A percentile compares a stretch with the other conserved stretches of the same genome.
Evolutionary conservation across 2,113 vertebrate genomes (phyloP).

Genomic region (Clarias magur): DNA sequence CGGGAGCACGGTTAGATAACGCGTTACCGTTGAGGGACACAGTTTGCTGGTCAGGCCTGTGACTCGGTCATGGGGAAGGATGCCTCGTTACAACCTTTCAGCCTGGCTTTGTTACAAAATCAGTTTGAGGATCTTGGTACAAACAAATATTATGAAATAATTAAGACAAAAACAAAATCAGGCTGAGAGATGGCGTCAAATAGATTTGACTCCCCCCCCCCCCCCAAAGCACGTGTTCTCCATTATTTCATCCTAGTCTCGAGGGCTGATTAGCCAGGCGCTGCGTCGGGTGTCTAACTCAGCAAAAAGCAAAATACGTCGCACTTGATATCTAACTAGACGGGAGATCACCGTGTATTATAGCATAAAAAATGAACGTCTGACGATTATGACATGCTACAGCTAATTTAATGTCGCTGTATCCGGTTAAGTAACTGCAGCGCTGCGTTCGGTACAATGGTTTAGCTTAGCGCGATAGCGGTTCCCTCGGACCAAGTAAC

Average conservation of each 20-base stretch:
- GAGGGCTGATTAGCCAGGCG: background rate
- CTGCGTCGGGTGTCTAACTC: background rate
- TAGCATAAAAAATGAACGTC: no score
- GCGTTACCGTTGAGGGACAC: background rate
- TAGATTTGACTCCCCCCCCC: background rate
- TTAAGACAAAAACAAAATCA: no score
- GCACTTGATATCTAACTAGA: background rate
- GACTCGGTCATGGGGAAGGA: background rate
- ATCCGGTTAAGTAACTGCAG: background rate
- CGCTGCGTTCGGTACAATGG: background rate
- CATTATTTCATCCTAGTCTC: conserved; percentile 4
- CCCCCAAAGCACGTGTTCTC: conserved; percentile 32
- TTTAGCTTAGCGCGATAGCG: background rate
- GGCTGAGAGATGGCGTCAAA: background rate
- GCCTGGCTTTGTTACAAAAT: background rate
- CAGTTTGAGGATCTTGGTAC: background rate
- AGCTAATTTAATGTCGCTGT: background rate
- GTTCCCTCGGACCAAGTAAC: no score
- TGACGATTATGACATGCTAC: no score
- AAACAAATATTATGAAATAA: background rate
- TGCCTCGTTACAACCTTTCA: background rate
- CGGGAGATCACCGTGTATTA: no score
- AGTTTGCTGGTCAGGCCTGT: conserved; percentile 1
- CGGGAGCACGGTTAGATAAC: background rate
- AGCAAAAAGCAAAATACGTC: background rate